A percentile compares a stretch with the other conserved stretches of the same genome.
These are phyloP conservation scores for Spicauda simplicius DNA, from an alignment of 2,888 invertebrate genomes.

Conservation along the genomic window DNA sequence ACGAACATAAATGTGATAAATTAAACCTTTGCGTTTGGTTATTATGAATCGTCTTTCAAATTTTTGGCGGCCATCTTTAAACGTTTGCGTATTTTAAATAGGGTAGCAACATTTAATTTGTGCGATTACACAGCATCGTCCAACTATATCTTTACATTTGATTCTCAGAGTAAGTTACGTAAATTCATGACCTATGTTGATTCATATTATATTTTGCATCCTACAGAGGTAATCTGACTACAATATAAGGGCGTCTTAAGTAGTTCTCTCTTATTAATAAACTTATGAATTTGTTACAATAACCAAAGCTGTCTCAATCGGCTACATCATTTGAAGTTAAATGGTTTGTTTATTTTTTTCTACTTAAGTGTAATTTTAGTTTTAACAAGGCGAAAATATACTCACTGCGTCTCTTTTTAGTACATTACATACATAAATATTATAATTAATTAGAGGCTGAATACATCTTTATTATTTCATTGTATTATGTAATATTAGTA, in stretches of 20 bases:
- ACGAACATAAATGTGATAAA: no score
- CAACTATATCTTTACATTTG: no score
- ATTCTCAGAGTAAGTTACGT: no score
- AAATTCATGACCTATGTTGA: no score
- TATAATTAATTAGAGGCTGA: conserved; percentile 7
- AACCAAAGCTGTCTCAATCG: conserved; percentile 22
- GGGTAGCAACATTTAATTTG: no score
- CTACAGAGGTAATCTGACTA: not conserved
- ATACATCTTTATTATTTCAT: conserved; percentile 17
- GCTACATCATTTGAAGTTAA: conserved; percentile 18
- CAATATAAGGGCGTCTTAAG: not conserved
- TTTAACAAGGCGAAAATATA: conserved; percentile 10
- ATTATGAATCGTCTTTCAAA: no score
- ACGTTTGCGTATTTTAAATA: no score
- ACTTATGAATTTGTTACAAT: not conserved
- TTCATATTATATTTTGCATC: not conserved
- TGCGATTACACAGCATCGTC: no score
- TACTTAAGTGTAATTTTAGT: not conserved
- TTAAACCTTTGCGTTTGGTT: no score
- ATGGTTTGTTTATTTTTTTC: conserved; percentile 26
- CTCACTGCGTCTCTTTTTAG: conserved; percentile 22
- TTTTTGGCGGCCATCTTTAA: no score
- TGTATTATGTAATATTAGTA: conserved; percentile 4
- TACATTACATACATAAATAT: not conserved
- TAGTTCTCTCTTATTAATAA: not conserved